Evolutionary conservation across 2,888 invertebrate genomes (phyloP).

Genomic region (Microchrysa polita): DNA sequence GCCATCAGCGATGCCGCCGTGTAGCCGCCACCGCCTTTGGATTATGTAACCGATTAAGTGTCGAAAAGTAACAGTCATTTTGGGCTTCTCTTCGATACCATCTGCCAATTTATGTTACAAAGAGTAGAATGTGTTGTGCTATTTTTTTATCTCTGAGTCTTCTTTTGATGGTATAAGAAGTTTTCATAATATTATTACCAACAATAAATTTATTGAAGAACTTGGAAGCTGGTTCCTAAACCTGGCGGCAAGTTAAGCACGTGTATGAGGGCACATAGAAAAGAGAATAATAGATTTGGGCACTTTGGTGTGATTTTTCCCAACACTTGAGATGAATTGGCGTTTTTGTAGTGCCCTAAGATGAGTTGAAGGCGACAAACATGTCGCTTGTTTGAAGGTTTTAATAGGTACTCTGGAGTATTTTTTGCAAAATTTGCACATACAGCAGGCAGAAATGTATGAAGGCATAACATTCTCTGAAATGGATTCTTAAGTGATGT

Average conservation of each 20-base stretch:
- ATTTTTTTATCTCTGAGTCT: too few relatives aligned
- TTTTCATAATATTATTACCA: not conserved
- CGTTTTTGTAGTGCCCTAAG: not conserved
- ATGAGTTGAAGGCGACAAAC: not conserved
- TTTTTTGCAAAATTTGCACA: too few relatives aligned
- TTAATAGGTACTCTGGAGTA: not conserved
- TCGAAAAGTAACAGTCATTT: conserved; percentile 12
- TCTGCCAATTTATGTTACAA: conserved; percentile 16
- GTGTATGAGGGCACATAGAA: not conserved
- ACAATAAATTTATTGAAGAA: conserved; percentile 3
- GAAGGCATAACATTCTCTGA: too few relatives aligned
- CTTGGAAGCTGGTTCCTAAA: not conserved
- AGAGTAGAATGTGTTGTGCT: not conserved
- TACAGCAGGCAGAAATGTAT: too few relatives aligned
- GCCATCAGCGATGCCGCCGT: too few relatives aligned
- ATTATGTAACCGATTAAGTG: conserved; percentile 12
- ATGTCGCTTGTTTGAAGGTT: not conserved
- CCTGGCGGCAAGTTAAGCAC: not conserved
- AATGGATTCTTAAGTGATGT: too few relatives aligned
- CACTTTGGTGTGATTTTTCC: not conserved
- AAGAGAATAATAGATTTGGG: not conserved
- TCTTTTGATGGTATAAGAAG: not conserved
- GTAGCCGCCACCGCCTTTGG: not conserved
- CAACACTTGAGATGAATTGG: not conserved
- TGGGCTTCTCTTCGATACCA: not conserved